Percentiles rank a stretch among this genome's conserved stretches.
Evolutionary conservation across 1,140 invertebrate genomes (phyloP).

Genomic region (Drosophila serrata): DNA sequence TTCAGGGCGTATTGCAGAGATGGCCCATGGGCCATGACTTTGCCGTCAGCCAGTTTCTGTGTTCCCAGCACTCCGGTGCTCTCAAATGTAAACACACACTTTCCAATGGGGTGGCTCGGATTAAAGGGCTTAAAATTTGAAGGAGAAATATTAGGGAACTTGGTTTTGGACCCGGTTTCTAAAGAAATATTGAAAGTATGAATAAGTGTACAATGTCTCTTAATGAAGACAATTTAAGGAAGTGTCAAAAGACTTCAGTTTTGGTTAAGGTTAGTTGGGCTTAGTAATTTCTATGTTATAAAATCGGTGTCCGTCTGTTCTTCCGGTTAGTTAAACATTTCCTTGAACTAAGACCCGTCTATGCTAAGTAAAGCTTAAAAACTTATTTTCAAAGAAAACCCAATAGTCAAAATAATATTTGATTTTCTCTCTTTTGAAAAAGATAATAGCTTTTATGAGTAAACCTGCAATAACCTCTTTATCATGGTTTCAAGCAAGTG

Average conservation of each 20-base stretch:
- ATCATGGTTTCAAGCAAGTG: neutral
- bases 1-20: constrained; percentile 44
- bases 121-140: neutral
- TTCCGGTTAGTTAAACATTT: neutral
- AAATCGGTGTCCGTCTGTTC: neutral
- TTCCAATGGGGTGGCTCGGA: constrained; percentile 15
- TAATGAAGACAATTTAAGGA: neutral
- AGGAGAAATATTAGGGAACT: neutral
- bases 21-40: constrained; percentile 3
- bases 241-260: neutral
- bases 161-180: too few species aligned
- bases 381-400: neutral
- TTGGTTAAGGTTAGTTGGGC: neutral
- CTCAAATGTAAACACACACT: constrained; percentile 73
- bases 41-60: constrained; percentile 53
- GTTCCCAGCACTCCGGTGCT: constrained; percentile 57
- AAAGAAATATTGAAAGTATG: too few species aligned
- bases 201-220: neutral
- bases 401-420: neutral
- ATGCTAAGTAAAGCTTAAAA: neutral
- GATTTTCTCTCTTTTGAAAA: neutral
- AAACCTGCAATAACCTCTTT: constrained; percentile 4
- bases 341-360: neutral
- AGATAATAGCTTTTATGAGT: neutral
- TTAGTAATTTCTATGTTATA: neutral